Base-by-base conservation (phyloP, 2,797 vertebrate genomes). In the Loriculus beryllinus region DNA sequence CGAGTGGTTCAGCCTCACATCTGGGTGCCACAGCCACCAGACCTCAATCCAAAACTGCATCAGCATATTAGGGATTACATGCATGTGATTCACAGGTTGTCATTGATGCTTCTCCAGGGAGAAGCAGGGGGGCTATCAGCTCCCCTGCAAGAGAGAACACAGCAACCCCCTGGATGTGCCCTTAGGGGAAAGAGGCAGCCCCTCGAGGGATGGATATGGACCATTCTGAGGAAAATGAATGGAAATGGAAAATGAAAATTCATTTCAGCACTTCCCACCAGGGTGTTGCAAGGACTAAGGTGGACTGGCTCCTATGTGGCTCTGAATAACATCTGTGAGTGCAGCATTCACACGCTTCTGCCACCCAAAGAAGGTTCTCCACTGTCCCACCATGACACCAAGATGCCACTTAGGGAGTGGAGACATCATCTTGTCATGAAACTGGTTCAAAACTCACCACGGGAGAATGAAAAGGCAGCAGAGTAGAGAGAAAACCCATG, bases 271-370 rank as follows among this genome's bases (percentile, higher is more conserved):
- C 42, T 69, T 69, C 39, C 35, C 76, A 68, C 6, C 35, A 26
- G 25, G 51, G 39, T 29, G 28, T 10, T 70, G 39, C 39, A n/a
- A 0, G 52, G 67, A 49, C 43, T 21, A 19, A 43, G 59, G 35
- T 5, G 29, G 42, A 20, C n/a, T 16, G n/a, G 49, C 25, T 85
- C 39, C 60, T 12, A 0, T 2, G 4, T 0, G 16, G 49, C 76
- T 82, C 76, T 19, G 54, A 21, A 3, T 20, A 28, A 40, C 14
- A 17, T 1, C 31, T 1, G 1, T 0, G 1, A 54, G 14, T 7
- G 52, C 45, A 63, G 43, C 12, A 2, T 7, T 54, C 0, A 1
- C 35, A 15, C 1, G 1, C 3, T 31, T 40, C 57, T 78, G 42
- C 62, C 52, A 49, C 14, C 40, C 12, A 1, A 57, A 37, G 20